phyloP scores from a whole-genome alignment of 2,113 vertebrate species.

The Laticauda colubrina region DNA sequence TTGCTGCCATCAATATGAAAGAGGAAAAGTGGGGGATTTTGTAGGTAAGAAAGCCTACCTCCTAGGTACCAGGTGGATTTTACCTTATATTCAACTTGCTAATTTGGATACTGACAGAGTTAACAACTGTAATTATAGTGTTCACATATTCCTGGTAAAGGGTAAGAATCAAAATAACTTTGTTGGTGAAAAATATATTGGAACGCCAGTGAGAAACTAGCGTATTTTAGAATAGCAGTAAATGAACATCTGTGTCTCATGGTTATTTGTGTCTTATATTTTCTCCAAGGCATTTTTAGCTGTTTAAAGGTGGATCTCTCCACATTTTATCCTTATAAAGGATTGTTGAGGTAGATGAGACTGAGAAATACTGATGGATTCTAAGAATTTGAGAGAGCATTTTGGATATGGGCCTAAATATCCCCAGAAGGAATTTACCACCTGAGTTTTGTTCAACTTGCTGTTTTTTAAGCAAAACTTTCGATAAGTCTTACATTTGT shows the following conservation, averaged over 20 bases:
- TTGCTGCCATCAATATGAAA: constrained; percentile 54
- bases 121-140: constrained; percentile 52
- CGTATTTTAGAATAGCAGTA: constrained; percentile 36
- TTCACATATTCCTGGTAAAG: constrained; percentile 37
- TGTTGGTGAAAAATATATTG: constrained; percentile 52
- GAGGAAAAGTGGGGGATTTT: constrained; percentile 50
- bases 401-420: background rate
- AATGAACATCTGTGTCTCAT: background rate
- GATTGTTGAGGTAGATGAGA: background rate
- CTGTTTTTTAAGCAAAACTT: background rate
- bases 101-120: constrained; percentile 52
- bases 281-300: background rate
- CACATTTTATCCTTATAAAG: background rate
- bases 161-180: constrained; percentile 18
- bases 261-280: background rate
- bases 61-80: constrained; percentile 47
- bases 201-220: constrained; percentile 16
- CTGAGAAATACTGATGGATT: background rate
- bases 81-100: constrained; percentile 55
- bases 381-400: background rate
- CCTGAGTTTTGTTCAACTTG: no score
- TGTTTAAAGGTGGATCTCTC: background rate
- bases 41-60: constrained; percentile 41
- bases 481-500: no score
- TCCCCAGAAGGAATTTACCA: background rate